Percentiles rank a stretch among this genome's conserved stretches.
phyloP scores from a whole-genome alignment of 1,140 invertebrate genomes.

The Drosophila tsacasi region DNA sequence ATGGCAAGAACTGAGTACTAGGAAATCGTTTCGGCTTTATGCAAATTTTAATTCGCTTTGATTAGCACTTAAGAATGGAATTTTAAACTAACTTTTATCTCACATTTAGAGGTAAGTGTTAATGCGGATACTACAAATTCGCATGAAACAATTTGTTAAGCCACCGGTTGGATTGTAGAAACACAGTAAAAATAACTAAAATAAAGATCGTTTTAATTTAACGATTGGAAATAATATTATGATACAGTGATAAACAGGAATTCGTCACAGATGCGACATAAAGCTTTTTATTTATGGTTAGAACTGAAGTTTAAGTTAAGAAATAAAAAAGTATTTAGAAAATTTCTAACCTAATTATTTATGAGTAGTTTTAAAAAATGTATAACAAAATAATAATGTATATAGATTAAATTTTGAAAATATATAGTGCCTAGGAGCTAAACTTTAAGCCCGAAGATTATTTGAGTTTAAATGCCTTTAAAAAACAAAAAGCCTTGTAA shows the following conservation, averaged over 20 bases:
- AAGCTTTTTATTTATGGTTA: too few relatives aligned
- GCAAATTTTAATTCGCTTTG: constrained; percentile 46
- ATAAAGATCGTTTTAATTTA: constrained; percentile 1
- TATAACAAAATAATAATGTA: not conserved
- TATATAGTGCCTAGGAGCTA: not conserved
- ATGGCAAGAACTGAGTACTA: constrained; percentile 17
- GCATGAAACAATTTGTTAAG: constrained; percentile 8
- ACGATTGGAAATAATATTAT: not conserved
- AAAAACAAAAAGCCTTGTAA: not conserved
- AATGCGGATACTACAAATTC: constrained; percentile 17
- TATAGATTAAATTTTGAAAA: too few relatives aligned
- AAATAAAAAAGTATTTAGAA: not conserved
- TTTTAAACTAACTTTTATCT: constrained; percentile 23
- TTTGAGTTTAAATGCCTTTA: not conserved
- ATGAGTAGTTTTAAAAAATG: not conserved
- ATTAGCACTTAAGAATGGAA: constrained; percentile 49
- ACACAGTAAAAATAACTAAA: not conserved
- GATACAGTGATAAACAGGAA: not conserved
- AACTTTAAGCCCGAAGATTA: not conserved
- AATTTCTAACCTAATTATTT: not conserved
- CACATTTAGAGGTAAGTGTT: constrained; percentile 16
- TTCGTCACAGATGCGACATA: too few relatives aligned
- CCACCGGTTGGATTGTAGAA: constrained; percentile 2
- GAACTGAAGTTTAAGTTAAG: not conserved
- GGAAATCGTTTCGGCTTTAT: constrained; percentile 51